phyloP scores from a whole-genome alignment of 2,797 vertebrate species.

The Notoglanidium macrostoma region DNA sequence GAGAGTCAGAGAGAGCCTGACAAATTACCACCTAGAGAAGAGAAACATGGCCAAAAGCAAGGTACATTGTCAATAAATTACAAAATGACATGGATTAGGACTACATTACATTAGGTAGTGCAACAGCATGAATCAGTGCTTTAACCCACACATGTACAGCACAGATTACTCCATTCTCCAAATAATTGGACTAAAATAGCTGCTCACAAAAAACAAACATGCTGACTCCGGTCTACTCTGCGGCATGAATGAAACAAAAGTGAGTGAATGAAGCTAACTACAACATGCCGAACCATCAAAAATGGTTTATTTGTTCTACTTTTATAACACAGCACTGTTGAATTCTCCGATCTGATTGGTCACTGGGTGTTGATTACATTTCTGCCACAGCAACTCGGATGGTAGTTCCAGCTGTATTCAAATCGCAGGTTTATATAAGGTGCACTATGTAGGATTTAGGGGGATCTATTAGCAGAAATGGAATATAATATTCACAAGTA shows the following conservation, averaged over 20 bases:
- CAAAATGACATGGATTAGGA: neutral
- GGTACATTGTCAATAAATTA: neutral
- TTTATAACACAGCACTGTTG: neutral
- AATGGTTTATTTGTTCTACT: neutral
- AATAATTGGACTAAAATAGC: neutral
- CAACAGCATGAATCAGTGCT: neutral
- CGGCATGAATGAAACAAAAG: neutral
- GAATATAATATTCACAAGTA: no score
- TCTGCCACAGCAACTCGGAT: neutral
- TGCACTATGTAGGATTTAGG: no score
- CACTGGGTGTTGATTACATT: neutral
- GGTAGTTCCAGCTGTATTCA: neutral
- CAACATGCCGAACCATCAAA: neutral
- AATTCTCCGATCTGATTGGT: neutral
- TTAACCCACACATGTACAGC: neutral
- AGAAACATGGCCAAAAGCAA: neutral
- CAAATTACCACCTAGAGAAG: neutral
- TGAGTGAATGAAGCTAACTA: neutral
- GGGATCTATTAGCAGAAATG: no score
- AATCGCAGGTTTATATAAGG: neutral
- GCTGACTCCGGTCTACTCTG: neutral
- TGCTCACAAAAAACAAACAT: constrained; percentile 1
- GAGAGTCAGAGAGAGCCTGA: neutral
- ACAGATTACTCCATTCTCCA: neutral
- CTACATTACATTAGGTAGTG: neutral